Evolutionary conservation across 2,888 invertebrate genomes (phyloP), one percentile per base, ranked within the genome.

Genomic region (Camptogramma bilineatum): DNA sequence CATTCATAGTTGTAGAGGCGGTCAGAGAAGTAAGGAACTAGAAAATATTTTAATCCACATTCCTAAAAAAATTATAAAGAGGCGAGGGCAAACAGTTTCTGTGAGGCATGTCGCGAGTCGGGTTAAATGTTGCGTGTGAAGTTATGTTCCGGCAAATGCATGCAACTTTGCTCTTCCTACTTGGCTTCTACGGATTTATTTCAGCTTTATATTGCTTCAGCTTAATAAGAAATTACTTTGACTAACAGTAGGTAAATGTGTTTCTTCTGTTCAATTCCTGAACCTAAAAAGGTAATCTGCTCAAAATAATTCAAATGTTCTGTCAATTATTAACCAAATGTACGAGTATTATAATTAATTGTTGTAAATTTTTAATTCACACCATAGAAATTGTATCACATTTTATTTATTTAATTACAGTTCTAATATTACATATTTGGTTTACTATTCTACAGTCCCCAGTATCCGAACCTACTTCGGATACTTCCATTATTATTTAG

Each of bases 71-170:
- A 47, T 55, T 19, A 56, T 56, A 56, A 47, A 56, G 47, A 34
- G 56, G 48, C 21, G 17, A 28, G 4, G 48, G 31, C 21, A 60
- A 55, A 52, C 56, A 47, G 52, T 56, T 62, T 46, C 52, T 46
- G 47, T 46, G 62, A 62, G 74, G 80, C 75, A 77, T 82, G 84
- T 86, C 85, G 86, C 83, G 82, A 79, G 80, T 80, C 80, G 83
- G 87, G 82, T 91, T 90, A 91, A n/a, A 91, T 91, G 91, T 91
- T 85, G 90, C 90, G 87, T 90, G 88, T 85, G 81, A 88, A 91
- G 85, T 90, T 88, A 90, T 86, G 81, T 86, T 82, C 83, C 81
- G 83, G 85, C 79, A 75, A 84, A 84, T 89, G 86, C 87, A 87
- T 83, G 85, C 86, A 85, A 87, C 85, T 86, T 82, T 80, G 81